These are phyloP conservation scores for Cavia porcellus DNA, from an alignment of 2,113 vertebrate species.

Conservation along the genomic window DNA sequence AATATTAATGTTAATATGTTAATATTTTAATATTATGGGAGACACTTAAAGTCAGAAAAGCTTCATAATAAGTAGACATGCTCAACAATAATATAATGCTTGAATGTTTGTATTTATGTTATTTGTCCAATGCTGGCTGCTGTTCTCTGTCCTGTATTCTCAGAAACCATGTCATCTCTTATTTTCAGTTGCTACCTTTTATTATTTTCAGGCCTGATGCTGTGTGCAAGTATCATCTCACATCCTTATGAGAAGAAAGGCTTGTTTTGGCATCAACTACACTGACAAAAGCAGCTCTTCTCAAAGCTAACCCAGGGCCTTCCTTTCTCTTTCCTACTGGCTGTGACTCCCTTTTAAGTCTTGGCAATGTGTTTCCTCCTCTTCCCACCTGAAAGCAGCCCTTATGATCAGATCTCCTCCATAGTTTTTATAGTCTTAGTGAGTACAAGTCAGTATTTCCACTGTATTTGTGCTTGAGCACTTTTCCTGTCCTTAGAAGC, in stretches of 20 bases:
- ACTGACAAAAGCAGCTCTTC: not conserved
- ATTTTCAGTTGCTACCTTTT: not conserved
- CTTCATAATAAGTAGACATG: not conserved
- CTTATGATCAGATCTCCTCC: not conserved
- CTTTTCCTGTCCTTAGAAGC: not conserved
- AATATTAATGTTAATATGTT: not conserved
- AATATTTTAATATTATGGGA: not conserved
- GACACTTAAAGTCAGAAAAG: not conserved
- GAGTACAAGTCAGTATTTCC: not conserved
- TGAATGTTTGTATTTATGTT: not conserved
- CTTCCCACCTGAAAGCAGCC: not conserved
- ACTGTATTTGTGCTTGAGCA: not conserved
- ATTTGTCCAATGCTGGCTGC: not conserved
- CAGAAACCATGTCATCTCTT: not conserved
- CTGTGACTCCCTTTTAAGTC: not conserved
- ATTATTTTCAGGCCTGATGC: not conserved
- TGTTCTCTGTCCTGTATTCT: not conserved
- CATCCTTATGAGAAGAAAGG: not conserved
- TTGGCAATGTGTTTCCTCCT: not conserved
- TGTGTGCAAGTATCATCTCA: too few species aligned
- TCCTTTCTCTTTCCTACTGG: not conserved
- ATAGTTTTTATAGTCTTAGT: too few species aligned
- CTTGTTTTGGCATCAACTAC: not conserved
- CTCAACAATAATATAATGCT: not conserved
- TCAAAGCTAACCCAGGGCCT: not conserved